Evolutionary conservation across 2,888 invertebrate species (phyloP), one percentile per base, ranked within the genome.

Genomic region (Ophion ellenae): DNA sequence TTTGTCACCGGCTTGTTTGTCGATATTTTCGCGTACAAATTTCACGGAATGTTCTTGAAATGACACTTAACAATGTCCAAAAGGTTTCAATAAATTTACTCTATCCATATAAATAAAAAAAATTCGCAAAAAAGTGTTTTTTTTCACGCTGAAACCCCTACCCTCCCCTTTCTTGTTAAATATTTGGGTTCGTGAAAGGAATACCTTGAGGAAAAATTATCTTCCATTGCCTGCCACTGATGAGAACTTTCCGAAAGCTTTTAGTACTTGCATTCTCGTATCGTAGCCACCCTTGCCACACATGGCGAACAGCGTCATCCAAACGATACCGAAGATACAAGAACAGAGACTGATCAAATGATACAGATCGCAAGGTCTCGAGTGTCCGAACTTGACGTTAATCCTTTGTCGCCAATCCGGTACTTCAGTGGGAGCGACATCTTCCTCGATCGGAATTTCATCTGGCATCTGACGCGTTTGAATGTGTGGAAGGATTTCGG

Each of bases 251-350:
- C 7, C 6, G 40, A 66, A 14, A 66, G 36, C 2, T 9, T 36
- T 36, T 6, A 20, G 24, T 20, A 61, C 61, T 61, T 61, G 17
- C 40, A 45, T n/a, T 76, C 94, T 94, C 0, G 93, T 90, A n/a
- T 94, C 94, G 70, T 94, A 92, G 78, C 94, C 95, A n/a, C 95
- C 95, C 53, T 94, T 94, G 0, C 95, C 95, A 87, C 95, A 95
- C 94, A 95, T 95, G 4, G 95, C 90, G 85, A 95, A 95, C 92
- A 95, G 94, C 3, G 94, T 94, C 7, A 95, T 94, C 95, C 95
- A 95, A 20, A 94, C 92, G 1, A 95, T 92, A 0, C 95, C 95
- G 83, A 94, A 95, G 70, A 95, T 94, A 0, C 94, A 95, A 0
- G 95, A 95, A 24, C 94, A 92, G 0, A 95, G 92, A 0, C 95